Conservation (phyloP, 2,113 vertebrate genomes). For the Trematocara nigrifrons region DNA sequence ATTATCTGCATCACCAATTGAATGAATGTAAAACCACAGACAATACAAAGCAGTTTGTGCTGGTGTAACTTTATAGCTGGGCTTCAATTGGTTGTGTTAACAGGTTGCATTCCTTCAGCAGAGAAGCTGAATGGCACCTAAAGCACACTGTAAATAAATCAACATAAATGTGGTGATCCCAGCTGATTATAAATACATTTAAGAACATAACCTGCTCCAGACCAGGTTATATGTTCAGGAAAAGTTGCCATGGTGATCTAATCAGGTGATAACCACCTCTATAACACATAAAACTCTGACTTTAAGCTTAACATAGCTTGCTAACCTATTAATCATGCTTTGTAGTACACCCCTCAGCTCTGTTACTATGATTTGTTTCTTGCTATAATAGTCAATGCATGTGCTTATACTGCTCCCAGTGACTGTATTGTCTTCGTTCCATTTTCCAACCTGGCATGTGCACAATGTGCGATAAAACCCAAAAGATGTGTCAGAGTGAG, state of each 20-base stretch:
- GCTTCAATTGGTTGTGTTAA: neutral
- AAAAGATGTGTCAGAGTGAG: conserved; percentile 53
- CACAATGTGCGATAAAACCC: conserved; percentile 1
- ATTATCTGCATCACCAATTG: neutral
- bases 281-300: neutral
- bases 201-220: neutral
- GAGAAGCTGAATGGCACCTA: neutral
- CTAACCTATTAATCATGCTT: neutral
- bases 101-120: neutral
- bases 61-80: neutral
- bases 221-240: neutral
- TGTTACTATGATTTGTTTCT: neutral
- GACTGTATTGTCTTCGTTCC: conserved; percentile 5
- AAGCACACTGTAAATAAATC: neutral
- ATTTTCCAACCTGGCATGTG: conserved; percentile 30
- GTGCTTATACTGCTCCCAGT: neutral
- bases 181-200: neutral
- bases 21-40: neutral
- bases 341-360: neutral
- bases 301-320: neutral
- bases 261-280: neutral
- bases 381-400: neutral
- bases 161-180: neutral
- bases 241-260: neutral
- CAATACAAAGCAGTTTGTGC: neutral